A percentile compares a stretch with the other conserved stretches of the same genome.
Conservation (phyloP, 2,797 vertebrate species). For the Muscicapa striata region DNA sequence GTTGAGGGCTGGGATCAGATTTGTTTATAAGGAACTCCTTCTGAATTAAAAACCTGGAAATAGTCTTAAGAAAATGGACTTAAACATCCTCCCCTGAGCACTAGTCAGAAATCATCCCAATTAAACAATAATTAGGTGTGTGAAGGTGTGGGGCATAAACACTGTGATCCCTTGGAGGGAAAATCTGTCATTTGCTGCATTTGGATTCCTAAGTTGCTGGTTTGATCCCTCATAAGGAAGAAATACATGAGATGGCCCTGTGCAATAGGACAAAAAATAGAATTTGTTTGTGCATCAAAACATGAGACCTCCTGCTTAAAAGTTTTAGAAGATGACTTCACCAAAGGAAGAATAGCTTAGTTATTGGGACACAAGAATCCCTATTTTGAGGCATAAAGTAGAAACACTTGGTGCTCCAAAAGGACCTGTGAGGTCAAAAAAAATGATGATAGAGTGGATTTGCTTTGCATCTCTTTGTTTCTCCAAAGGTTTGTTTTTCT, state of each 20-base stretch:
- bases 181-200: not conserved
- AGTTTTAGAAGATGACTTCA: not conserved
- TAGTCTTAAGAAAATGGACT: not conserved
- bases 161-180: not conserved
- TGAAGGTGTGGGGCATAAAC: not conserved
- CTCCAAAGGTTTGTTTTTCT: not conserved
- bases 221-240: not conserved
- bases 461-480: not conserved
- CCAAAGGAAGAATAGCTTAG: not conserved
- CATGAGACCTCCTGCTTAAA: not conserved
- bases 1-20: not conserved
- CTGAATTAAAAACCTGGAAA: not conserved
- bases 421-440: not conserved
- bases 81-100: not conserved
- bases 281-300: not conserved
- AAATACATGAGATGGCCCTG: not conserved
- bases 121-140: not conserved
- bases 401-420: not conserved
- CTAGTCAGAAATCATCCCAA: not conserved
- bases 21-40: not conserved
- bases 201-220: not conserved
- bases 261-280: not conserved
- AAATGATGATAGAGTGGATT: not conserved
- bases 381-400: not conserved
- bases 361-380: not conserved